Evolutionary conservation across 1,140 invertebrate genomes (phyloP), one percentile per base, ranked within the genome.

Genomic region (Hormaphis cornu): DNA sequence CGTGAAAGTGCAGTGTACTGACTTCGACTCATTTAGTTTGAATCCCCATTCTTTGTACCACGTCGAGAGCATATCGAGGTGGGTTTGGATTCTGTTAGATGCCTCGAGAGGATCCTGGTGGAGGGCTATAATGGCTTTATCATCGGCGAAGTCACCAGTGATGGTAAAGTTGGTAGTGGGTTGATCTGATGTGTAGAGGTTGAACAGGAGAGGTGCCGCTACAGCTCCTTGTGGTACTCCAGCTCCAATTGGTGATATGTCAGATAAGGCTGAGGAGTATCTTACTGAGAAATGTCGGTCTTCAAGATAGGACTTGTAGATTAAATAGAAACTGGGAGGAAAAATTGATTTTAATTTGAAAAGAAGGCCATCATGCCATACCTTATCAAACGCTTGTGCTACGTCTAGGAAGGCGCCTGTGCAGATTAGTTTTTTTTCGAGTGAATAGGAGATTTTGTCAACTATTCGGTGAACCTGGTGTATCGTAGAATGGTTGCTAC

Each of bases 401-500:
- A n/a, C n/a, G n/a, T n/a, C n/a, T n/a, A 75, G 77, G 76, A 78
- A 0, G 78, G 73, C 30, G 78, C 76, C 69, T 76, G 75, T 28
- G 71, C 52, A n/a, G n/a, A n/a, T n/a, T n/a, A n/a, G n/a, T n/a
- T n/a, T n/a, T n/a, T n/a, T n/a, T n/a, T n/a, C n/a, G 1, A 70
- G 50, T 3, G 69, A 30, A 9, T 14, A 6, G 9, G 14, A 22
- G n/a, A 70, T 54, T 5, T 18, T 40, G 28, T 35, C 26, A 22
- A 35, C 28, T 9, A 70, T 33, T 24, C 69, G 33, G 35, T 70
- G 69, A 14, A 54, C 3, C 24, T 70, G 69, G 12, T 70, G n/a
- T 20, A 70, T 30, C 5, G 69, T 54, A n/a, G n/a, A n/a, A n/a
- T n/a, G n/a, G n/a, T n/a, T n/a, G n/a, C n/a, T n/a, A n/a, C n/a